Evolutionary conservation across 1,140 invertebrate genomes (phyloP), one percentile per base, ranked within the genome.

Genomic region (Lepidostoma basale): DNA sequence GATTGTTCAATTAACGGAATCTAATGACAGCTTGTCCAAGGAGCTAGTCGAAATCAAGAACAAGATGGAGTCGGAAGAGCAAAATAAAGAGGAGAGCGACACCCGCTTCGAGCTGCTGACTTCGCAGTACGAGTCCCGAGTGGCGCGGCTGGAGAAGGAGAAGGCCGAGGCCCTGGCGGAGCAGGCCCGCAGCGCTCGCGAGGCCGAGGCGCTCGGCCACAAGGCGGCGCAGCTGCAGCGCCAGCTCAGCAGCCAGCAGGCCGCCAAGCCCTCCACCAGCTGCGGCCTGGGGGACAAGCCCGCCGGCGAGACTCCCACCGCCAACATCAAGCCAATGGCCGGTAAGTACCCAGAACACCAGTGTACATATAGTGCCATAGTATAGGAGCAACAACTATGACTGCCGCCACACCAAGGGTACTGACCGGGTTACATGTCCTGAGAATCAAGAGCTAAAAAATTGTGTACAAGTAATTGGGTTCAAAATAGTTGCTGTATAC

Each of bases 261-360:
- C 84, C n/a, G 85, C 88, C 1, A 90, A 90, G 76, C 88, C 86
- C 1, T 84, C 83, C 68, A 86, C 89, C 70, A 87, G 85, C 77
- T 81, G 86, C 28, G 82, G 87, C 60, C 82, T 88, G 49, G 83
- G 85, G 59, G 89, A 92, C 70, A 88, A 92, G 75, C 84, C 86
- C 18, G 85, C 85, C 0, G 88, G 85, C 0, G 93, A 96, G 74
- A 90, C 93, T 40, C 91, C 94, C 5, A 92, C 92, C 0, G 95
- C 96, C 9, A 97, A 97, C 78, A 97, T 98, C 26, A 95, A 95
- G 77, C 96, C 96, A 0, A 95, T 98, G 90, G 90, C 94, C 10
- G 92, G 92, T 72, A 84, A 86, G 73, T 78, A 42, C 5, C 30
- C n/a, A n/a, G n/a, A n/a, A n/a, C n/a, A n/a, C n/a, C n/a, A n/a